Conservation (phyloP, 2,888 invertebrate species). For the Teleogryllus oceanicus region DNA sequence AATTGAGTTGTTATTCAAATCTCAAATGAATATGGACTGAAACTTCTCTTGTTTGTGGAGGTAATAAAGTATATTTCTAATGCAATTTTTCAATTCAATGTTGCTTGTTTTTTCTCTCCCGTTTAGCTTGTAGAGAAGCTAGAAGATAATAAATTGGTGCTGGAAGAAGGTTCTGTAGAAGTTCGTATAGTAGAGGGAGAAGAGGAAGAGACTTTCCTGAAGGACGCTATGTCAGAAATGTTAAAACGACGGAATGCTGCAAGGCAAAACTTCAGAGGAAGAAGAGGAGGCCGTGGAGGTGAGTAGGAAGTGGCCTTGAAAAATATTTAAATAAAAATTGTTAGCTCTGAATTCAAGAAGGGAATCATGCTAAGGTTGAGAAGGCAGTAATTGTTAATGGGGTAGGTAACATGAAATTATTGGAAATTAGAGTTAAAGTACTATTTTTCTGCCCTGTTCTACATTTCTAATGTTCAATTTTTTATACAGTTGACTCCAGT, state of each 20-base stretch:
- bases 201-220: conserved; percentile 65
- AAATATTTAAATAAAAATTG: background rate
- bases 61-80: background rate
- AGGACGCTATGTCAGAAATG: conserved; percentile 61
- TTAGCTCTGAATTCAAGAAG: too few species aligned
- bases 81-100: background rate
- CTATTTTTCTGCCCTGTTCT: background rate
- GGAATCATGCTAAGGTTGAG: too few species aligned
- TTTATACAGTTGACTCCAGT: too few species aligned
- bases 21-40: too few species aligned
- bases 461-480: background rate
- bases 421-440: background rate
- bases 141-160: conserved; percentile 43
- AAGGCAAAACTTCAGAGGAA: conserved; percentile 1
- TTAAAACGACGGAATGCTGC: conserved; percentile 25
- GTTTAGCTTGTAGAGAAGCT: conserved; percentile 46
- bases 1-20: too few species aligned
- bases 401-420: too few species aligned
- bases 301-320: background rate
- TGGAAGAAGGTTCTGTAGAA: conserved; percentile 53
- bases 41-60: conserved; percentile 44
- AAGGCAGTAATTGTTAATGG: too few species aligned
- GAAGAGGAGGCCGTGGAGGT: conserved; percentile 25
- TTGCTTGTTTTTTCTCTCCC: conserved; percentile 35
- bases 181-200: conserved; percentile 64